These are phyloP conservation scores for Saturnia pavonia DNA, from an alignment of 2,888 invertebrate species.

Conservation along the genomic window DNA sequence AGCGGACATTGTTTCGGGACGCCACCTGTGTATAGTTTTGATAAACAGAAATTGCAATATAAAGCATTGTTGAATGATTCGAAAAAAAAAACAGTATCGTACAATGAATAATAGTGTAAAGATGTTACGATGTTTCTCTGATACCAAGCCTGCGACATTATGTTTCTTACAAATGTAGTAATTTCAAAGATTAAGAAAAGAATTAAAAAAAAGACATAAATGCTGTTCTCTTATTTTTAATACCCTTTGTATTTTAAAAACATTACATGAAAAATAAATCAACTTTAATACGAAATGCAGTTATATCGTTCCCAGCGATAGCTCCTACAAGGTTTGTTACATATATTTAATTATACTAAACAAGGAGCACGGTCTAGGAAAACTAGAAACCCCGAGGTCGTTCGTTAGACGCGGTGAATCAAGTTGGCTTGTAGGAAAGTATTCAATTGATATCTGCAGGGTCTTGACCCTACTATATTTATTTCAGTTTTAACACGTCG, in stretches of 20 bases:
- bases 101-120: too few relatives aligned
- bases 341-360: constrained; percentile 47
- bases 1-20: too few relatives aligned
- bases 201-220: too few relatives aligned
- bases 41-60: too few relatives aligned
- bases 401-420: constrained; percentile 52
- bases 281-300: not conserved
- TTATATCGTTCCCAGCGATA: constrained; percentile 6
- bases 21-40: too few relatives aligned
- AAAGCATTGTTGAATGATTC: too few relatives aligned
- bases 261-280: not conserved
- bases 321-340: constrained; percentile 37
- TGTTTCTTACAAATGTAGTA: too few relatives aligned
- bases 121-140: too few relatives aligned
- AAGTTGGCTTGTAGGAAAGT: constrained; percentile 30
- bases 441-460: constrained; percentile 16
- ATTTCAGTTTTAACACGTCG: not conserved
- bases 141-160: too few relatives aligned
- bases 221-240: too few relatives aligned
- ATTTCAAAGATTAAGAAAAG: too few relatives aligned
- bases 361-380: constrained; percentile 24
- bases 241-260: not conserved
- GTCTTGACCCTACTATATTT: not conserved
- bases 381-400: constrained; percentile 35
- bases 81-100: too few relatives aligned